Conservation (phyloP, 2,888 invertebrate genomes). For the Aporophyla nigra region DNA sequence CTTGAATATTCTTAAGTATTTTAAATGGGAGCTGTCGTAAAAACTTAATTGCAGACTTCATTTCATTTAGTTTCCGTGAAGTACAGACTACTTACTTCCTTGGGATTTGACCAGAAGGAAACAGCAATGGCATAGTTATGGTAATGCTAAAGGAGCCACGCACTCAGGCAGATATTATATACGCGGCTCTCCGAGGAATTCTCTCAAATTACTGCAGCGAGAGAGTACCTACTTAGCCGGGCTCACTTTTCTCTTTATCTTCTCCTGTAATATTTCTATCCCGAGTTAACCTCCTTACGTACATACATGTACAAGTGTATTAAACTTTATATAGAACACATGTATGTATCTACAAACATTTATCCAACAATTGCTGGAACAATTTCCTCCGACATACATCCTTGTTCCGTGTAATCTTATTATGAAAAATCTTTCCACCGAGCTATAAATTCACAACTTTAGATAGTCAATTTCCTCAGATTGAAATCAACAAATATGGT, state of each 20-base stretch:
- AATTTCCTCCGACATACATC: conserved; percentile 36
- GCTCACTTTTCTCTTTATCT: conserved; percentile 65
- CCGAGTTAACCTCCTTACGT: conserved; percentile 54
- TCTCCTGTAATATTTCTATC: conserved; percentile 64
- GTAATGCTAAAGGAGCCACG: conserved; percentile 61
- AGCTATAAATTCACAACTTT: conserved; percentile 28
- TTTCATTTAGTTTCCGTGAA: conserved; percentile 50
- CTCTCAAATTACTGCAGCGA: conserved; percentile 64
- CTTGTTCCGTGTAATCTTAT: conserved; percentile 43
- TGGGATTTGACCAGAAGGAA: conserved; percentile 59
- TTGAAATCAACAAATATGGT: conserved; percentile 32
- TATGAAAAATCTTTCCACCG: conserved; percentile 33
- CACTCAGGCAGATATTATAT: conserved; percentile 64
- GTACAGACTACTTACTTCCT: conserved; percentile 46
- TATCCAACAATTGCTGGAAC: conserved; percentile 39
- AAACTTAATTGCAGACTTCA: conserved; percentile 31
- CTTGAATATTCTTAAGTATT: conserved; percentile 19
- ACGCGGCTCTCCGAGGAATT: conserved; percentile 65
- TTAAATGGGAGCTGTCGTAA: conserved; percentile 10
- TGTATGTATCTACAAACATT: conserved; percentile 42
- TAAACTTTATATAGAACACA: conserved; percentile 20
- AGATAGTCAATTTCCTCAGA: conserved; percentile 30
- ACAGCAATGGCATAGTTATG: conserved; percentile 59
- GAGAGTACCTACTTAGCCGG: conserved; percentile 58
- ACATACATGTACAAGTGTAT: conserved; percentile 27